Conservation (phyloP, 2,797 vertebrate species). For the Sebastes kiyomatsui region DNA sequence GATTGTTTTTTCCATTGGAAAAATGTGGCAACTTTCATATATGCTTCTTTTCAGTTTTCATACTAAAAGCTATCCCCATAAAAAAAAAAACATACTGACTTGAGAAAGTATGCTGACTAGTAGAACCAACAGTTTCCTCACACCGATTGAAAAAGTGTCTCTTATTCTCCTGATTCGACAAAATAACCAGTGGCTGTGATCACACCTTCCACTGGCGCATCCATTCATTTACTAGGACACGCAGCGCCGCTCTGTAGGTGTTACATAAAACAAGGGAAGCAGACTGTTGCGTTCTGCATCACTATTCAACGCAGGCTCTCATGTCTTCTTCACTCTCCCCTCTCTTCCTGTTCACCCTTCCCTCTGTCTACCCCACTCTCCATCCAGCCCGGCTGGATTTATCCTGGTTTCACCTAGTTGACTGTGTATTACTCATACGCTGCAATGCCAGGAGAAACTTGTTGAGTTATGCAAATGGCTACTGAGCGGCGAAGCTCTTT, state of each 20-base stretch:
- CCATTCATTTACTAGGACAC: not conserved
- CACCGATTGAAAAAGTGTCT: not conserved
- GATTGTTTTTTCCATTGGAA: too few relatives aligned
- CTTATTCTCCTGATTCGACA: not conserved
- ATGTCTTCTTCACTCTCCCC: not conserved
- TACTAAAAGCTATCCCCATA: not conserved
- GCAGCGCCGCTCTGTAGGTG: not conserved
- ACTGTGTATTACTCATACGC: conserved; percentile 15
- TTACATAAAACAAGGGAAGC: not conserved
- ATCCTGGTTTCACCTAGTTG: conserved; percentile 42
- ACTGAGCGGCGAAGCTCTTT: conserved; percentile 35
- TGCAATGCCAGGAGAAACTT: conserved; percentile 38
- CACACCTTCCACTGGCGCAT: not conserved
- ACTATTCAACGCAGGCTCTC: not conserved
- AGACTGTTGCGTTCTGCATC: not conserved
- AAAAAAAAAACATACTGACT: too few relatives aligned
- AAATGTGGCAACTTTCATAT: not conserved
- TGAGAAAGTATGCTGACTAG: not conserved
- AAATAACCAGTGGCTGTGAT: not conserved
- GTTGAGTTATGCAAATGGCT: conserved; percentile 48
- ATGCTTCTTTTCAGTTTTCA: not conserved
- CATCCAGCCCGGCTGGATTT: conserved; percentile 1
- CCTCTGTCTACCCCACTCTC: not conserved
- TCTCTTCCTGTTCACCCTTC: not conserved
- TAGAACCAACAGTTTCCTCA: not conserved